Evolutionary conservation across 2,113 vertebrate species (phyloP).

Genomic region (Cathartes aura): DNA sequence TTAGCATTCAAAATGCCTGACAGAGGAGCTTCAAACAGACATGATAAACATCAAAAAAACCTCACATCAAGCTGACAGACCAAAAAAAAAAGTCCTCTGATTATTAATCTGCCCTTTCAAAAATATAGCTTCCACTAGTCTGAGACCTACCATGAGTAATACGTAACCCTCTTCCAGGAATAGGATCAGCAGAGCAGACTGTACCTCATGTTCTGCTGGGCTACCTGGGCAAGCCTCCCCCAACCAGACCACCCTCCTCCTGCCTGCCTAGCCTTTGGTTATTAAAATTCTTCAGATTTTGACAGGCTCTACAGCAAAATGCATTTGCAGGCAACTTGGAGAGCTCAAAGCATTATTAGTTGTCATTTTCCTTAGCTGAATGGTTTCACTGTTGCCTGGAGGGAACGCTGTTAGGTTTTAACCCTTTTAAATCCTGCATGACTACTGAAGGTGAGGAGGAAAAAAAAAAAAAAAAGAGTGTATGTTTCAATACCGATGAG

Average conservation of each 20-base stretch:
- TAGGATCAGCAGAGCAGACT: neutral
- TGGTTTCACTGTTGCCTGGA: neutral
- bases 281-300: neutral
- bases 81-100: neutral
- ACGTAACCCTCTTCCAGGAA: neutral
- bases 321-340: neutral
- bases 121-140: neutral
- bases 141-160: neutral
- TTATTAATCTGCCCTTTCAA: neutral
- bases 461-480: accelerated
- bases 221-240: neutral
- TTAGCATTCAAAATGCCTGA: neutral
- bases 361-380: neutral
- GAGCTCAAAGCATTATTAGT: neutral
- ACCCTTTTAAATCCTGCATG: neutral
- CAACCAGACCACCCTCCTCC: neutral
- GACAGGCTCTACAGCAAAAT: neutral
- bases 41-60: neutral
- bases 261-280: neutral
- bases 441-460: neutral
- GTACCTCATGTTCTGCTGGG: neutral
- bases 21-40: neutral
- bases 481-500: neutral
- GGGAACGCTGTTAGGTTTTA: neutral
- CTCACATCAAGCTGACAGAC: neutral